Evolutionary conservation across 1,140 invertebrate genomes (phyloP).

Genomic region (Aphidius gifuensis): DNA sequence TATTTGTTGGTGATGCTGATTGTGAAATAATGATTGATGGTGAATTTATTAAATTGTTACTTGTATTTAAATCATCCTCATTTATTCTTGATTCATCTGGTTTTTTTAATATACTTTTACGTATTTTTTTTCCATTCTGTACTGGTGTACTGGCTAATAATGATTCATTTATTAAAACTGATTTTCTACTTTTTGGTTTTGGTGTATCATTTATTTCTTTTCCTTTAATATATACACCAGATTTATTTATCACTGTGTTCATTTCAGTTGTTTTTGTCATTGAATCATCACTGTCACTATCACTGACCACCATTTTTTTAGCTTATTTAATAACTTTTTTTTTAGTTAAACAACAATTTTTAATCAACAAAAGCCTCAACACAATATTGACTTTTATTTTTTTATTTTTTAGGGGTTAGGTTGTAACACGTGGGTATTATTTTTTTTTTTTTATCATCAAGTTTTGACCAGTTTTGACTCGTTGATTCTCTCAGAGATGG

Average conservation of each 20-base stretch:
- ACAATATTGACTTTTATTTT: too few species aligned
- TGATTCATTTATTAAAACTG: conserved; percentile 20
- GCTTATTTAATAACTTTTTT: neutral
- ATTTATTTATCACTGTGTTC: conserved; percentile 22
- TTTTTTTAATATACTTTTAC: conserved; percentile 23
- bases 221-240: conserved; percentile 20
- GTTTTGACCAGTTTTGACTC: too few species aligned
- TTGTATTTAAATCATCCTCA: neutral
- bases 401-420: too few species aligned
- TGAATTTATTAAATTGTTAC: too few species aligned
- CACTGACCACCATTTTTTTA: conserved; percentile 10
- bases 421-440: too few species aligned
- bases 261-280: conserved; percentile 17
- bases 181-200: conserved; percentile 10
- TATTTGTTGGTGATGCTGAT: too few species aligned
- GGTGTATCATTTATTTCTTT: neutral
- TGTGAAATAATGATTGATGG: too few species aligned
- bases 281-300: neutral
- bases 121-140: neutral
- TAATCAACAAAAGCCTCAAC: too few species aligned
- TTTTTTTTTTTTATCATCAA: too few species aligned
- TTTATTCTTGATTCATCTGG: conserved; percentile 2
- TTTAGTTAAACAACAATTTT: too few species aligned
- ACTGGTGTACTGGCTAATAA: neutral
- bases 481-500: too few species aligned